Conservation (phyloP, 2,888 invertebrate species). For the Phoronis australis region DNA sequence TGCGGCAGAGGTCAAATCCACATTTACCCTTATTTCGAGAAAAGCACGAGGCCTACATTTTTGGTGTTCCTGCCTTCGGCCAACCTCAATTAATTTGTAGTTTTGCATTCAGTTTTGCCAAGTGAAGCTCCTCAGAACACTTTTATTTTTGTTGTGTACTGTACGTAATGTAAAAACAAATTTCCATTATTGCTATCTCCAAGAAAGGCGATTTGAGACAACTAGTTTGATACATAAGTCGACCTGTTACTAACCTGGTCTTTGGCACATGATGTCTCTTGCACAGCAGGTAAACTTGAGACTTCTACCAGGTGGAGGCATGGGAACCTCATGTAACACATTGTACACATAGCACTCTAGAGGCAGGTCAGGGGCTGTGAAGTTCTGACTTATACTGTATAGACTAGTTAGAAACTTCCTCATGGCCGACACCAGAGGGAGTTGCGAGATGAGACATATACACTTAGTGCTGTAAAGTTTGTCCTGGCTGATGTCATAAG, state of each 20-base stretch:
- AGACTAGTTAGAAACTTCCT: conserved; percentile 37
- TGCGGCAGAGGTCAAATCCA: too few species aligned
- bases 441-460: conserved; percentile 85
- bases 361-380: conserved; percentile 53
- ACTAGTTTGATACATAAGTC: too few species aligned
- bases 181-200: background rate
- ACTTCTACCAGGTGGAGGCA: conserved; percentile 84
- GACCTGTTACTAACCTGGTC: too few species aligned
- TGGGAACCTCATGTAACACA: conserved; percentile 85
- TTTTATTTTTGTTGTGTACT: too few species aligned
- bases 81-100: too few species aligned
- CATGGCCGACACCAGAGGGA: conserved; percentile 63
- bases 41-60: too few species aligned
- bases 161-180: too few species aligned
- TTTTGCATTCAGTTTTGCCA: too few species aligned
- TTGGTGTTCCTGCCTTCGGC: too few species aligned
- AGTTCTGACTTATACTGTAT: conserved; percentile 29
- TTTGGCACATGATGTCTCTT: conserved; percentile 42
- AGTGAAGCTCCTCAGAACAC: too few species aligned
- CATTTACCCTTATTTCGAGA: too few species aligned
- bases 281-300: conserved; percentile 61
- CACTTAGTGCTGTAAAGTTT: conserved; percentile 92
- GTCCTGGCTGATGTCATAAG: conserved; percentile 87
- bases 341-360: conserved; percentile 94
- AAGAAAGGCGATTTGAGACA: background rate